Percentiles rank a stretch among this genome's conserved stretches.
Conservation (phyloP, 2,113 vertebrate species). For the Bubalus kerabau region DNA sequence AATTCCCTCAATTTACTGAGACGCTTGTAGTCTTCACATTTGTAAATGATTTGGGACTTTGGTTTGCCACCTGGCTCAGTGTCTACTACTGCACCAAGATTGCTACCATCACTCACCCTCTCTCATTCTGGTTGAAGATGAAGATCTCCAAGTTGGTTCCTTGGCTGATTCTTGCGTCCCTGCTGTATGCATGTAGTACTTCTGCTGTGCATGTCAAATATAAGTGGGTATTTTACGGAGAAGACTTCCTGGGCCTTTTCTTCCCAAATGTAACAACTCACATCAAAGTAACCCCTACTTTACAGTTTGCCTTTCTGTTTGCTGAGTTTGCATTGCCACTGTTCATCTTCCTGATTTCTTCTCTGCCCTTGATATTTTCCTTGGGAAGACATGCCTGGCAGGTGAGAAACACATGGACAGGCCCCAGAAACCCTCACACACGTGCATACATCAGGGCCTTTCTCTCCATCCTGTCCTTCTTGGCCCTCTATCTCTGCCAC, state of each 20-base stretch:
- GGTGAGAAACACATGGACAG: background rate
- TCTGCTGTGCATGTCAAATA: accelerated
- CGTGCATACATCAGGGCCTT: accelerated
- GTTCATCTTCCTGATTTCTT: background rate
- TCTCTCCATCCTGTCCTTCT: conserved; percentile 34
- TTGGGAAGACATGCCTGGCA: conserved; percentile 22
- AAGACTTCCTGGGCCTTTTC: accelerated
- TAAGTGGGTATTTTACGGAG: accelerated
- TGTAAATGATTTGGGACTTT: background rate
- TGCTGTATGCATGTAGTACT: accelerated
- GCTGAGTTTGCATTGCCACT: accelerated
- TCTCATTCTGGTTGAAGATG: conserved; percentile 52
- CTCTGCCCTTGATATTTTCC: conserved; percentile 13
- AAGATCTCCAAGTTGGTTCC: conserved; percentile 53
- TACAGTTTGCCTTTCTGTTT: accelerated
- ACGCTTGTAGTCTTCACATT: accelerated
- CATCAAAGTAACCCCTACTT: accelerated
- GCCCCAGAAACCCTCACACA: accelerated
- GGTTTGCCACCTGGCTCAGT: conserved; percentile 52
- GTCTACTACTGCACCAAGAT: conserved; percentile 68
- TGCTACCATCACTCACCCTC: background rate
- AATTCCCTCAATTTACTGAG: accelerated
- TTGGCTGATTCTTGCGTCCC: conserved; percentile 14
- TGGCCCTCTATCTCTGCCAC: conserved; percentile 19
- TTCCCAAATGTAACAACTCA: background rate